phyloP scores from a whole-genome alignment of 2,113 vertebrate species.

The Pogona vitticeps region DNA sequence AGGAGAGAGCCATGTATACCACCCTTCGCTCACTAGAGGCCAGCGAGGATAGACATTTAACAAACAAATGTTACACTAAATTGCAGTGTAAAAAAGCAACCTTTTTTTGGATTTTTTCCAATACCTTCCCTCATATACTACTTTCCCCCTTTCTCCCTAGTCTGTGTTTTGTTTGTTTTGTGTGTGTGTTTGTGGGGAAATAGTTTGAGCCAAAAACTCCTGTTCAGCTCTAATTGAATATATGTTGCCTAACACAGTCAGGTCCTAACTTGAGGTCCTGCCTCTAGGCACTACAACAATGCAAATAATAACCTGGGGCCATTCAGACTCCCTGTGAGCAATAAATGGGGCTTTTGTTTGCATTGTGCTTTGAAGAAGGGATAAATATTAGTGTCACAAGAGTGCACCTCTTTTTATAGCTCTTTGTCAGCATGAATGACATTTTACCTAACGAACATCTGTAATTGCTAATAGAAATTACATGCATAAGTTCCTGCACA shows the following conservation, averaged over 20 bases:
- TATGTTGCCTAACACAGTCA: not conserved
- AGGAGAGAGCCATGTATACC: not conserved
- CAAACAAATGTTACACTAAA: not conserved
- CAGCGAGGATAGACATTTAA: not conserved
- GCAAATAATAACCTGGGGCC: slow-evolving; percentile 10
- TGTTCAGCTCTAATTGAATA: not conserved
- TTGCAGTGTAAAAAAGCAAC: not conserved
- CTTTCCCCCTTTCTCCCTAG: not conserved
- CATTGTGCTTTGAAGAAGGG: slow-evolving; percentile 17
- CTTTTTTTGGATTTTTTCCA: not conserved
- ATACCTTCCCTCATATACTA: too few relatives aligned
- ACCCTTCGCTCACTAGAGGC: too few relatives aligned
- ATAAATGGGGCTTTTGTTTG: slow-evolving; percentile 6
- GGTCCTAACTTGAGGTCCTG: not conserved
- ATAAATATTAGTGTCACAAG: slow-evolving; percentile 16
- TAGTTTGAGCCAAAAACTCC: not conserved
- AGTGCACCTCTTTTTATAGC: slow-evolving; percentile 17
- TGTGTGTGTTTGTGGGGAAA: not conserved
- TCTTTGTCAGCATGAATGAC: not conserved
- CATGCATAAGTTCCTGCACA: not conserved
- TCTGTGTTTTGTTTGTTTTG: not conserved
- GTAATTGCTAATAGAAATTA: slow-evolving; percentile 17
- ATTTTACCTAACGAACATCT: slow-evolving; percentile 1
- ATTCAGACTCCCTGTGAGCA: not conserved
- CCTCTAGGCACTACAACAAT: not conserved